phyloP scores from a whole-genome alignment of 2,113 vertebrate species.

The Scytalopus superciliaris region DNA sequence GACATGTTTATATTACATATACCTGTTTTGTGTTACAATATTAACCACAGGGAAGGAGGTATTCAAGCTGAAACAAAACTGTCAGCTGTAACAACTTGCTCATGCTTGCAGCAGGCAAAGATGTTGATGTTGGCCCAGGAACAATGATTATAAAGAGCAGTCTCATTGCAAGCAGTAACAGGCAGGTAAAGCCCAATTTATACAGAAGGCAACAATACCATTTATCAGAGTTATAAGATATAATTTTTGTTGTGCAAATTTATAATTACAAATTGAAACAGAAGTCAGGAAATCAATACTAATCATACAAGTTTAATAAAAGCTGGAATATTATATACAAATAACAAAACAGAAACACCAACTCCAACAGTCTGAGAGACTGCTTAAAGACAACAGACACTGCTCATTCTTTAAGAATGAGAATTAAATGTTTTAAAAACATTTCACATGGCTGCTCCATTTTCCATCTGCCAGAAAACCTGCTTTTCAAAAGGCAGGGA shows the following conservation, averaged over 20 bases:
- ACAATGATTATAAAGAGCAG: neutral
- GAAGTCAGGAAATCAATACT: neutral
- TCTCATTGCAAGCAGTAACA: neutral
- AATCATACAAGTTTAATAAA: neutral
- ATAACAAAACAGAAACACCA: neutral
- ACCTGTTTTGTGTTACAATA: rapidly evolving
- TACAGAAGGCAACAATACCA: neutral
- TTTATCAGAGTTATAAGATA: neutral
- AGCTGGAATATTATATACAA: neutral
- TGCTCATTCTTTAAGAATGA: neutral
- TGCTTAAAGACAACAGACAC: neutral
- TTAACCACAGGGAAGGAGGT: neutral
- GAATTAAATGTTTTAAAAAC: neutral
- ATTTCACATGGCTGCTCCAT: neutral
- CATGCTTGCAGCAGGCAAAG: neutral
- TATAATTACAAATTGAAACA: neutral
- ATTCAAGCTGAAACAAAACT: neutral
- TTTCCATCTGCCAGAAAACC: neutral
- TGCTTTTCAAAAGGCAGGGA: neutral
- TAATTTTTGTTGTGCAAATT: neutral
- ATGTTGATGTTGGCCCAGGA: neutral
- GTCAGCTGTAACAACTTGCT: neutral
- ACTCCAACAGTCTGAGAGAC: neutral
- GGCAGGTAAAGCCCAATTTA: neutral
- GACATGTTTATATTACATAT: too few species aligned